A percentile compares a stretch with the other conserved stretches of the same genome.
These are phyloP conservation scores for Tachystola acroxantha DNA, from an alignment of 2,888 invertebrate genomes.

Conservation along the genomic window DNA sequence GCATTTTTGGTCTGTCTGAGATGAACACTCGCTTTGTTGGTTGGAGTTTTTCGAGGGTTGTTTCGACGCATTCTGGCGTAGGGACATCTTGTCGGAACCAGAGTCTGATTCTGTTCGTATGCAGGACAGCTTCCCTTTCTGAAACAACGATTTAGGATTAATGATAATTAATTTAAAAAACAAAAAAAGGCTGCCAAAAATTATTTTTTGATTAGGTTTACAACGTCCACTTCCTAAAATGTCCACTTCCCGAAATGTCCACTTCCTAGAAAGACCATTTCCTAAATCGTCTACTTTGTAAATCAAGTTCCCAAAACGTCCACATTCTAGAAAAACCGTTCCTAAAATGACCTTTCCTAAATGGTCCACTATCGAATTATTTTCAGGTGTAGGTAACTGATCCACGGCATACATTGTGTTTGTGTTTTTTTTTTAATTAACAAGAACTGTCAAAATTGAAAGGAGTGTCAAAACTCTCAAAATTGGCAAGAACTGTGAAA, in stretches of 20 bases:
- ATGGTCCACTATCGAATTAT: too few species aligned
- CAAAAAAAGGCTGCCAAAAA: neutral
- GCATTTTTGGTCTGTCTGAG: conserved; percentile 58
- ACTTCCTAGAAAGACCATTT: too few species aligned
- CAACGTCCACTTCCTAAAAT: too few species aligned
- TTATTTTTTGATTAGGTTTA: too few species aligned
- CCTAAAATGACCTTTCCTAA: too few species aligned
- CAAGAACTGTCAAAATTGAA: too few species aligned
- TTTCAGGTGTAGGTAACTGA: too few species aligned
- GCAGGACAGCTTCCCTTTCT: conserved; percentile 64
- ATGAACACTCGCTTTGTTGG: conserved; percentile 53
- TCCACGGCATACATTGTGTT: neutral
- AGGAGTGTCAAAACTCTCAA: neutral
- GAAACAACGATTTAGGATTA: conserved; percentile 37
- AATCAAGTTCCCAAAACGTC: too few species aligned
- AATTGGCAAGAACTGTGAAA: too few species aligned
- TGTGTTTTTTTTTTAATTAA: neutral
- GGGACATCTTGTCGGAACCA: conserved; percentile 61
- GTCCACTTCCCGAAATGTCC: too few species aligned
- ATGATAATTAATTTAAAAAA: neutral
- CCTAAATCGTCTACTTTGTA: too few species aligned
- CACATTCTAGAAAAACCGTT: too few species aligned
- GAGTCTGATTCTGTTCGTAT: conserved; percentile 71
- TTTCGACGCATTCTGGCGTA: conserved; percentile 58
- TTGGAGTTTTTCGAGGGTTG: conserved; percentile 51